These are phyloP conservation scores for Fissipunctia ypsillon DNA, from an alignment of 2,888 invertebrate species.

Conservation along the genomic window DNA sequence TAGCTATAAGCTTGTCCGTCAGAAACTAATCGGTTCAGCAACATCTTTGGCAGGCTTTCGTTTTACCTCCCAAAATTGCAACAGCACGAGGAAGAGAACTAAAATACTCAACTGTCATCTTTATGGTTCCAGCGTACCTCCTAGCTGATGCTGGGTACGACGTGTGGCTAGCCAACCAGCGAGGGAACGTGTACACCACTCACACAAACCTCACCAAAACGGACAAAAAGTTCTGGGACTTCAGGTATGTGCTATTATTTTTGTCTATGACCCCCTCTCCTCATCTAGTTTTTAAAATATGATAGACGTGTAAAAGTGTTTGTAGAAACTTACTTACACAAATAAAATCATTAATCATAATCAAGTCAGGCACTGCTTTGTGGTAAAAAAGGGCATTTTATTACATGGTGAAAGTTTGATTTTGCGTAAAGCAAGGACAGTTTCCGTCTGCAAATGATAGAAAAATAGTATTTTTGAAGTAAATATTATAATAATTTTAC, in stretches of 20 bases:
- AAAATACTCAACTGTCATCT: not conserved
- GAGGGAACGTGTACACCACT: conserved; percentile 87
- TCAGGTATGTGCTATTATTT: conserved; percentile 80
- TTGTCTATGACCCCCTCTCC: no score
- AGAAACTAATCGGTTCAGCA: not conserved
- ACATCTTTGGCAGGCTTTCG: not conserved
- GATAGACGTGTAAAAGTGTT: no score
- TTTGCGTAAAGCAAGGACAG: not conserved
- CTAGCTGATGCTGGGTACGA: conserved; percentile 91
- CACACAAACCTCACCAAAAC: conserved; percentile 83
- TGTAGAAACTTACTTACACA: no score
- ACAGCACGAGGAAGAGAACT: not conserved
- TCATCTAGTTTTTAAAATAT: no score
- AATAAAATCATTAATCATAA: no score
- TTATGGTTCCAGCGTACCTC: conserved; percentile 84
- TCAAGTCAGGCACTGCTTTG: not conserved
- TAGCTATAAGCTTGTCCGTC: no score
- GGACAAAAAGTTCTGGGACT: conserved; percentile 89
- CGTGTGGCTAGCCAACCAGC: conserved; percentile 90
- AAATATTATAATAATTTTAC: not conserved
- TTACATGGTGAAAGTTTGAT: not conserved
- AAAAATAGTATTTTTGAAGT: not conserved
- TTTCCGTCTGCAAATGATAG: not conserved
- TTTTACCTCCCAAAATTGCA: not conserved
- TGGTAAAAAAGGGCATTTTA: not conserved